A percentile compares a stretch with the other conserved stretches of the same genome.
phyloP scores from a whole-genome alignment of 2,797 vertebrate species.

The Oophaga sylvatica region DNA sequence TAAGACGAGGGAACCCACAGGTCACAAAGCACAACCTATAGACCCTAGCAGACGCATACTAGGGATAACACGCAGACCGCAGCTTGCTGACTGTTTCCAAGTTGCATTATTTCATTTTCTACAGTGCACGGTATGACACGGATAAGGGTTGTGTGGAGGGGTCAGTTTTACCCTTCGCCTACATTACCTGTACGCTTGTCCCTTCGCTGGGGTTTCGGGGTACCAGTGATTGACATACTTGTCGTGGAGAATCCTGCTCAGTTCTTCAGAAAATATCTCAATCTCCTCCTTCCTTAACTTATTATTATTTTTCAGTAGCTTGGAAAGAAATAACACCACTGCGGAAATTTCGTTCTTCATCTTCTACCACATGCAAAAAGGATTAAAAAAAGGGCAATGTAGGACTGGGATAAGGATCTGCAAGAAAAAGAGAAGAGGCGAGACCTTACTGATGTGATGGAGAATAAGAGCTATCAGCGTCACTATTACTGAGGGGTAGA shows the following conservation, averaged over 20 bases:
- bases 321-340: conserved; percentile 47
- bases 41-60: background rate
- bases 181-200: conserved; percentile 52
- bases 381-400: background rate
- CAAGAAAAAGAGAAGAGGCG: background rate
- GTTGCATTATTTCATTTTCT: too few species aligned
- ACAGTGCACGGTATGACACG: too few species aligned
- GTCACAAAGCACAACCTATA: too few species aligned
- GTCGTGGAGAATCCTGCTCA: conserved; percentile 34
- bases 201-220: conserved; percentile 23
- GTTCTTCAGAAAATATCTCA: conserved; percentile 45
- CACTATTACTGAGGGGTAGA: too few species aligned
- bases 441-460: background rate
- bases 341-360: conserved; percentile 58
- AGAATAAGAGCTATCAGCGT: too few species aligned
- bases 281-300: conserved; percentile 42
- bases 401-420: background rate
- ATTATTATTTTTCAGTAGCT: conserved; percentile 33
- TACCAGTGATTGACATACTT: conserved; percentile 58
- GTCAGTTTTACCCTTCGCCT: background rate
- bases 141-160: too few species aligned
- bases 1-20: too few species aligned
- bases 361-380: conserved; percentile 15
- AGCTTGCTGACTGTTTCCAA: too few species aligned
- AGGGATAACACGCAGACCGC: too few species aligned